Conservation (phyloP, 1,140 invertebrate genomes). For the Goniozus legneri region DNA sequence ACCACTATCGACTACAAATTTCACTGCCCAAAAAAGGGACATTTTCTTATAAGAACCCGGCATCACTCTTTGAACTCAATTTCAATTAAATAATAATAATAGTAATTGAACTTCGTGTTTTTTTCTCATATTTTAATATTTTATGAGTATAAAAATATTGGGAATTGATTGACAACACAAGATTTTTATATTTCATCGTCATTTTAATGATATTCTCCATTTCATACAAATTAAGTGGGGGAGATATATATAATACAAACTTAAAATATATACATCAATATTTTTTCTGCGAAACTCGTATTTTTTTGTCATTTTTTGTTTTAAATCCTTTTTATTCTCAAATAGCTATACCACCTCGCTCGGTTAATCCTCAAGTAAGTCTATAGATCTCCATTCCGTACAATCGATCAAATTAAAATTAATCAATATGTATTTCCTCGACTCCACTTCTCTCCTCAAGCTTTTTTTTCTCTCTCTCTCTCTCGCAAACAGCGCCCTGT, state of each 20-base stretch:
- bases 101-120: no score
- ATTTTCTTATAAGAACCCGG: no score
- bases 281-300: slow-evolving; percentile 45
- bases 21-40: no score
- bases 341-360: slow-evolving; percentile 41
- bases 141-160: neutral
- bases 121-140: no score
- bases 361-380: slow-evolving; percentile 40
- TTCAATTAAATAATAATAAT: no score
- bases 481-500: no score
- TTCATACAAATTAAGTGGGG: slow-evolving; percentile 52
- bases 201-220: slow-evolving; percentile 52
- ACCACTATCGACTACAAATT: no score
- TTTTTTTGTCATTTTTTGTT: no score
- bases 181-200: slow-evolving; percentile 31
- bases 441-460: slow-evolving; percentile 16
- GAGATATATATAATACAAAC: slow-evolving; percentile 52
- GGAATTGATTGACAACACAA: neutral
- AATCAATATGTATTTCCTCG: slow-evolving; percentile 19
- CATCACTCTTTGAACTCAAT: no score
- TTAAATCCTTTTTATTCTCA: no score
- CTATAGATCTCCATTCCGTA: slow-evolving; percentile 39
- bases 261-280: slow-evolving; percentile 54
- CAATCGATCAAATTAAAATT: no score
- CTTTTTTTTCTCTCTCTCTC: slow-evolving; percentile 20